Base-by-base conservation (phyloP, 2,113 vertebrate genomes). In the Dicaeum eximium region DNA sequence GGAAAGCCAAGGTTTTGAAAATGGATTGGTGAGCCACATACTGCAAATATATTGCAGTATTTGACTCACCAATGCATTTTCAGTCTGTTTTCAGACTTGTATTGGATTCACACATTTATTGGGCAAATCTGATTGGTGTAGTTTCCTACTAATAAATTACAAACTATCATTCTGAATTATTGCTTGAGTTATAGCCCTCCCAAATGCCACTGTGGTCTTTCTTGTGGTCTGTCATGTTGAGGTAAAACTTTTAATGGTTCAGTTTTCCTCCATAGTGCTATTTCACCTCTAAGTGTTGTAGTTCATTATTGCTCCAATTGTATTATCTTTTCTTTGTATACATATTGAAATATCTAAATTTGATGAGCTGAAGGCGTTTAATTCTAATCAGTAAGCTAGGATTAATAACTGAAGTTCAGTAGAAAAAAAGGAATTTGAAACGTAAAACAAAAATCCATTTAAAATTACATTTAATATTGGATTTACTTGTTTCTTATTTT, bases 161-260 rank as follows among this genome's bases (percentile, higher is more conserved):
- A 70, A 75, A 47, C 73, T 97, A 94, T 97, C 50, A 91, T 96
- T 84, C 42, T 92, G 84, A 33, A 50, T 85, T 95, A 88, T 93
- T 96, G 80, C 90, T 95, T 94, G 92, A 94, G 77, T 80, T 86
- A 95, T 92, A 95, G 51, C 88, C 73, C 64, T 97, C 82, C 84
- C 83, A 95, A 95, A 96, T 88, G 83, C 51, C 86, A 94, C 81
- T 89, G 66, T 50, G 88, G 64, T 54, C 44, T 95, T 96, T 57
- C n/a, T 96, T 95, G 14, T 57, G 24, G 24, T 28, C 8, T 22
- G 6, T n/a, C 5, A 44, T 60, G 22, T 57, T 89, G 70, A 96
- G 73, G 79, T 84, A 96, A 96, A 94, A 93, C 47, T 74, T 86
- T 92, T 93, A 86, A 65, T 75, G 64, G 48, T 94, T 13, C 51